A percentile compares a stretch with the other conserved stretches of the same genome.
These are phyloP conservation scores for Cynopterus sphinx DNA, from an alignment of 2,797 vertebrate genomes.

Conservation along the genomic window DNA sequence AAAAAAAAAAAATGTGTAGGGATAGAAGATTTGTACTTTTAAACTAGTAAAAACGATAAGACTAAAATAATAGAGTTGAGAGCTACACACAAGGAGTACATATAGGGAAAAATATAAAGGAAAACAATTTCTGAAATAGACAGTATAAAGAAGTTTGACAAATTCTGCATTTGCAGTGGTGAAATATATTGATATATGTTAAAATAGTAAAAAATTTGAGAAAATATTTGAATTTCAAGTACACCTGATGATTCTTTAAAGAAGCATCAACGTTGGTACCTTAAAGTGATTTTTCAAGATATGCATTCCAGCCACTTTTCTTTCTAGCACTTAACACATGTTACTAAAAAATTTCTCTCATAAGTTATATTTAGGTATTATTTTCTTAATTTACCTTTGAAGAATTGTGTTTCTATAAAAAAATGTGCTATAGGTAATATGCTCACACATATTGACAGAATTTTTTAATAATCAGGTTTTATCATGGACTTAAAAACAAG, in stretches of 20 bases:
- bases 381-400: not conserved
- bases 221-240: not conserved
- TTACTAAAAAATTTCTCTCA: not conserved
- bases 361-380: not conserved
- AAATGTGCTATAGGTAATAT: not conserved
- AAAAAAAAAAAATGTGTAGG: not conserved
- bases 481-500: not conserved
- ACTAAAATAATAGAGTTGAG: not conserved
- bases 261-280: not conserved
- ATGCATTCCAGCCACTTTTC: not conserved
- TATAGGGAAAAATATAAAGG: not conserved
- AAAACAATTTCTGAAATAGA: not conserved
- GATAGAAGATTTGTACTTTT: not conserved
- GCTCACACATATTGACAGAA: not conserved
- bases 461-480: not conserved
- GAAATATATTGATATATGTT: not conserved
- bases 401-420: not conserved
- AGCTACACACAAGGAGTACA: not conserved
- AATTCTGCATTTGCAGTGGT: not conserved
- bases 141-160: not conserved
- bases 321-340: not conserved
- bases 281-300: not conserved
- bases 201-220: not conserved
- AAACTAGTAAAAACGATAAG: not conserved
- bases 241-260: not conserved